Evolutionary conservation across 2,888 invertebrate species (phyloP), one percentile per base, ranked within the genome.

Genomic region (Orgyia antiqua): DNA sequence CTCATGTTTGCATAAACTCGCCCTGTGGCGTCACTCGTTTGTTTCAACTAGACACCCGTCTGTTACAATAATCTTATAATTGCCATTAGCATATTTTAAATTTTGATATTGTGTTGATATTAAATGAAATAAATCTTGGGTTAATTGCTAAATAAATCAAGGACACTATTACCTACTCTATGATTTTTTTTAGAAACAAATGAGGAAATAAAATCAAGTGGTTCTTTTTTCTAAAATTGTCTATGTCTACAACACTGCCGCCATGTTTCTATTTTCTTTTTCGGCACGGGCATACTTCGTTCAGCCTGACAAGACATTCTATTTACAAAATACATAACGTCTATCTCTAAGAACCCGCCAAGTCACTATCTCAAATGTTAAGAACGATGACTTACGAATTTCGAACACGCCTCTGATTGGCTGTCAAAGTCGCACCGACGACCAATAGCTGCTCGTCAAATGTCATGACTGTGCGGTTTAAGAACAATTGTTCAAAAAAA

Each of bases 391-490:
- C 84, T 83, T 77, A 82, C 76, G 57, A 66, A 79, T 71, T 76
- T 78, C 57, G 56, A 71, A 75, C 64, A 68, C 61, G 58, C 53
- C 69, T 57, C 69, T 68, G 76, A 86, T 86, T 86, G 84, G 84
- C 83, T 77, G 84, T 86, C 84, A 83, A 77, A 79, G 71, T 60
- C 58, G 47, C 55, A 48, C 69, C 70, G 65, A 59, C 73, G 58
- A 74, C 84, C 84, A 86, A 84, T 86, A 65, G 73, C 53, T 45
- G 79, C 76, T 83, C 82, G 82, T 86, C 84, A 84, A 77, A 73
- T 68, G 64, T 71, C 70, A 75, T 86, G 84, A 86, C 82, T 70
- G 44, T 67, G 76, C 75, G 63, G 64, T 72, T 71, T 69, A 51
- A 49, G 66, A 70, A 78, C 78, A 77, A 82, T 79, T 78, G 78